phyloP scores from a whole-genome alignment of 2,888 invertebrate species.

The Tinea pellionella region DNA sequence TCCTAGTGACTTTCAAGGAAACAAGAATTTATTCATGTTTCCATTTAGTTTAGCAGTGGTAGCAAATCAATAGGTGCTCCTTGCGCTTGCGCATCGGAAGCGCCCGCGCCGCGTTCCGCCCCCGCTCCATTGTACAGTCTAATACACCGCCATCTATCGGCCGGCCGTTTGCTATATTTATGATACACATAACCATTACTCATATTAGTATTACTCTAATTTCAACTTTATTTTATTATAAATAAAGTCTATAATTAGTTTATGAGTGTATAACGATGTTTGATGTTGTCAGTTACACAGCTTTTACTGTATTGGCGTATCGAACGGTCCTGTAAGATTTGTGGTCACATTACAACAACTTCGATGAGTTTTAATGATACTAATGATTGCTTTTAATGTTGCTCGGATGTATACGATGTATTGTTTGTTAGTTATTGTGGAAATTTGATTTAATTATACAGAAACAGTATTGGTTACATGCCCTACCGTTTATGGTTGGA shows the following conservation, averaged over 20 bases:
- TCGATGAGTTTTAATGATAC: slow-evolving; percentile 42
- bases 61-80: slow-evolving; percentile 29
- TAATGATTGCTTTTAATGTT: slow-evolving; percentile 20
- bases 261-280: not conserved
- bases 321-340: slow-evolving; percentile 21
- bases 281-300: slow-evolving; percentile 17
- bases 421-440: slow-evolving; percentile 17
- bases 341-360: slow-evolving; percentile 26
- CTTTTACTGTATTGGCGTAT: slow-evolving; percentile 31
- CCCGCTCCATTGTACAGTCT: slow-evolving; percentile 40
- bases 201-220: not conserved
- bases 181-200: not conserved
- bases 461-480: not conserved
- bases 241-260: not conserved
- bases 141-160: slow-evolving; percentile 33
- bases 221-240: not conserved
- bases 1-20: slow-evolving; percentile 15
- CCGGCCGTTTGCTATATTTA: slow-evolving; percentile 14
- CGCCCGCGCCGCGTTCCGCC: slow-evolving; percentile 38
- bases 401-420: slow-evolving; percentile 11
- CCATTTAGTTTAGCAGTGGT: slow-evolving; percentile 24
- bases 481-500: not conserved
- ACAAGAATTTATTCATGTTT: slow-evolving; percentile 38
- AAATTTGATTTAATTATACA: slow-evolving; percentile 1
- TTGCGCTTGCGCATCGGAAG: slow-evolving; percentile 27